Percentiles rank a stretch among this genome's conserved stretches.
Evolutionary conservation across 2,797 vertebrate species (phyloP).

Genomic region (Psittacula derbiana): DNA sequence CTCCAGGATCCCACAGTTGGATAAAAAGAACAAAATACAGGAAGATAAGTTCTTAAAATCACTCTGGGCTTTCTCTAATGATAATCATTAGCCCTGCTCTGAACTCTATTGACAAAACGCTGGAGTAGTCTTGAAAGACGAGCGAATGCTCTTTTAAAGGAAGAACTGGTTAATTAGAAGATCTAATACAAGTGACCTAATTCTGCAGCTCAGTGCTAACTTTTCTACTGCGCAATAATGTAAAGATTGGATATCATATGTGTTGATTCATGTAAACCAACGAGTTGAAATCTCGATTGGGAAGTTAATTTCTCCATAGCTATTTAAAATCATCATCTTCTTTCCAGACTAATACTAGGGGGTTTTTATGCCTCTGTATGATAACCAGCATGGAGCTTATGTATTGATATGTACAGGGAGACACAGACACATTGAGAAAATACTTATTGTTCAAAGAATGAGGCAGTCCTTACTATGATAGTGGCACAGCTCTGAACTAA

Average conservation of each 20-base stretch:
- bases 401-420: slow-evolving; percentile 37
- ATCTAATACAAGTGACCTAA: slow-evolving; percentile 77
- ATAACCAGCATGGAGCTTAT: slow-evolving; percentile 37
- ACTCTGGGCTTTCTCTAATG: slow-evolving; percentile 67
- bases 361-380: slow-evolving; percentile 50
- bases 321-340: slow-evolving; percentile 29
- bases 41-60: slow-evolving; percentile 70
- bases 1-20: slow-evolving; percentile 46
- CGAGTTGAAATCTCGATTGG: slow-evolving; percentile 44
- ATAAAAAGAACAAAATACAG: slow-evolving; percentile 70
- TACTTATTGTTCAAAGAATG: slow-evolving; percentile 43
- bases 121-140: slow-evolving; percentile 65
- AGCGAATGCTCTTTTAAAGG: slow-evolving; percentile 69
- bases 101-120: slow-evolving; percentile 77
- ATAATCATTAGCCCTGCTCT: slow-evolving; percentile 73
- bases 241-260: slow-evolving; percentile 62
- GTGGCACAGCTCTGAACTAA: background rate
- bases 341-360: background rate
- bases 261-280: slow-evolving; percentile 64
- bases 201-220: slow-evolving; percentile 57
- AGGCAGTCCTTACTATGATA: background rate
- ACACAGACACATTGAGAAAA: slow-evolving; percentile 25
- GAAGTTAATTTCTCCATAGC: slow-evolving; percentile 52
- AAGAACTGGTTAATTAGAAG: slow-evolving; percentile 75
- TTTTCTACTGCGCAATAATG: slow-evolving; percentile 19